Base-by-base conservation (phyloP, 1,140 invertebrate genomes). In the Anastatus disparis region DNA sequence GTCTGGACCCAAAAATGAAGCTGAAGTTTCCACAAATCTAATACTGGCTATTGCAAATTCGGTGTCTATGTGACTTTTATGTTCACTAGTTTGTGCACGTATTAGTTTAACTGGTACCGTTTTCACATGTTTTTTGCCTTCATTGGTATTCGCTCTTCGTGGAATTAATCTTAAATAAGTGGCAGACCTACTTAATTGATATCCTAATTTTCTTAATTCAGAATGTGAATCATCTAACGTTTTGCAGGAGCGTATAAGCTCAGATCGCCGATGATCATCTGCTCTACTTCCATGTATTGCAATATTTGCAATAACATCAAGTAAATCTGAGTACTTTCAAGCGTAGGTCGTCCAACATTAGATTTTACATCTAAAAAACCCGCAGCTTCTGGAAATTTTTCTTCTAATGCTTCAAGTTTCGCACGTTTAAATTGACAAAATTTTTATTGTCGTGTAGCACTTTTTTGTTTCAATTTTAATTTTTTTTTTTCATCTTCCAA, bases 101-200 rank as follows among this genome's bases (percentile, higher is more conserved):
- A 17, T 35, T 7, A 75, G 40, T 46, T 75, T 72, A 12, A 75
- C 70, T 7, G 64, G 61, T 69, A n/a, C n/a, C n/a, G n/a, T n/a
- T n/a, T n/a, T n/a, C n/a, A n/a, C n/a, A n/a, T n/a, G n/a, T n/a
- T n/a, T 6, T 53, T 70, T 69, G 0, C 72, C 71, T 55, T 75
- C 72, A 20, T 17, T 7, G 7, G 72, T 66, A 53, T 59, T 55
- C 2, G 27, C 59, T 24, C 44, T 27, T 22, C 61, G 7, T 7
- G 74, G 72, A 13, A 74, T 29, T 2, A 75, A 56, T 4, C 72
- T 53, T 31, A 70, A 62, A 66, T 75, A 75, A 27, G 46, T 44
- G 2, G 52, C 61, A 50, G 38, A 55, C 13, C 20, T 13, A 31
- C 55, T 50, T 17, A 73, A 2, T 2, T 17, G 27, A 29, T 9